Percentiles rank a stretch among this genome's conserved stretches.
Evolutionary conservation across 2,113 vertebrate species (phyloP).

Genomic region (Fregetta grallaria): DNA sequence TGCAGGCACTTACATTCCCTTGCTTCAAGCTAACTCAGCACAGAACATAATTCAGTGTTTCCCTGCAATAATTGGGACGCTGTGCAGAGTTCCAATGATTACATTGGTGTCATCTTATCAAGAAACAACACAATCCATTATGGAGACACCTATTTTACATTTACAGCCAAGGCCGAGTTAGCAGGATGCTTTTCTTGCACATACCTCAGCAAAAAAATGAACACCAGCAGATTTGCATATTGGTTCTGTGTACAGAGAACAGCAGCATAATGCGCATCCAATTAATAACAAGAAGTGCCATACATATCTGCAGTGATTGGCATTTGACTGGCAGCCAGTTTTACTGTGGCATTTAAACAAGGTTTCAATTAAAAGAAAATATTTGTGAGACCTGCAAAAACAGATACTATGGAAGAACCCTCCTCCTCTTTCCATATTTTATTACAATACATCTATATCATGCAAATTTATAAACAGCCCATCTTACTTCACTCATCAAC

Average conservation of each 20-base stretch:
- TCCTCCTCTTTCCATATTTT: neutral
- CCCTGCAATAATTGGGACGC: conserved; percentile 35
- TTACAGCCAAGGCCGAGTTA: neutral
- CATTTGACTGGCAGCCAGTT: conserved; percentile 56
- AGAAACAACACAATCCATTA: conserved; percentile 51
- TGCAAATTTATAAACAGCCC: neutral
- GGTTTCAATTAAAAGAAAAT: conserved; percentile 55
- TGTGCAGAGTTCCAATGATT: conserved; percentile 34
- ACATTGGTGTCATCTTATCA: conserved; percentile 48
- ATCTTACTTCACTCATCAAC: neutral
- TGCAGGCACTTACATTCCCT: neutral
- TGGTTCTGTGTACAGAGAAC: neutral
- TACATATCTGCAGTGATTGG: conserved; percentile 9
- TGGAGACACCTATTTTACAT: conserved; percentile 53
- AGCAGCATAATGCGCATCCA: conserved; percentile 39
- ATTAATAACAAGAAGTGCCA: conserved; percentile 50
- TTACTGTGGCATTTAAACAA: conserved; percentile 54
- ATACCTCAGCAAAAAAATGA: conserved; percentile 28
- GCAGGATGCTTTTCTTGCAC: conserved; percentile 17
- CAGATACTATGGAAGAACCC: neutral
- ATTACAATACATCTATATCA: neutral
- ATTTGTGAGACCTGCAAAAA: conserved; percentile 41
- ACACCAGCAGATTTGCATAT: conserved; percentile 42
- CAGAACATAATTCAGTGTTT: neutral
- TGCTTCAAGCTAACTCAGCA: conserved; percentile 4